These are phyloP conservation scores for Riparia riparia DNA, from an alignment of 2,113 vertebrate species.

Conservation along the genomic window DNA sequence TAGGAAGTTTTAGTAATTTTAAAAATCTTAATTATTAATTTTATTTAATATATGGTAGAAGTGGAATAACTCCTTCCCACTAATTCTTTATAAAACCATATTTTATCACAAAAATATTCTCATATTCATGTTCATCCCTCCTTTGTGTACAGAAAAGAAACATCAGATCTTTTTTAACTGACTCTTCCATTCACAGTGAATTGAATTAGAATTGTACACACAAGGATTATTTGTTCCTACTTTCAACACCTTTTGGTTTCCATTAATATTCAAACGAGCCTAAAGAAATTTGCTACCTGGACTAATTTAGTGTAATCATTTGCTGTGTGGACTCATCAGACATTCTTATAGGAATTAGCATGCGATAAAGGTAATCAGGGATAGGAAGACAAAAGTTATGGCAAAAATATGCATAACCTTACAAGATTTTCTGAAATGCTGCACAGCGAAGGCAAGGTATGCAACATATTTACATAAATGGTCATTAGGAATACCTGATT, in stretches of 20 bases:
- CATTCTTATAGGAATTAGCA: not conserved
- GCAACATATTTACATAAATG: not conserved
- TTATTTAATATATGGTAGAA: not conserved
- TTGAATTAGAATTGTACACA: not conserved
- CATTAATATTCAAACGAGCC: not conserved
- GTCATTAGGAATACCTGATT: not conserved
- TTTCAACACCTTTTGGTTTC: not conserved
- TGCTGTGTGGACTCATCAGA: not conserved
- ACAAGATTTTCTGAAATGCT: not conserved
- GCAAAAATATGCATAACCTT: not conserved
- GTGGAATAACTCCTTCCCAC: not conserved
- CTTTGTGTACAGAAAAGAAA: not conserved
- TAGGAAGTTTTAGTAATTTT: not conserved
- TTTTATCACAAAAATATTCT: not conserved
- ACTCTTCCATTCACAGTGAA: not conserved
- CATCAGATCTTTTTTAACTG: not conserved
- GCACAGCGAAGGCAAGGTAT: rapidly evolving
- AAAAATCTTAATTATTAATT: not conserved
- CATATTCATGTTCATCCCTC: not conserved
- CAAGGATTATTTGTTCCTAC: not conserved
- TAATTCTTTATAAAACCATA: not conserved
- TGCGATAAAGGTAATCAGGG: not conserved
- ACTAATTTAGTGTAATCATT: not conserved
- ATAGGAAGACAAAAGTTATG: not conserved
- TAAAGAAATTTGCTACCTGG: not conserved